Evolutionary conservation across 1,140 invertebrate genomes (phyloP).

Genomic region (Melipona quadrifasciata): DNA sequence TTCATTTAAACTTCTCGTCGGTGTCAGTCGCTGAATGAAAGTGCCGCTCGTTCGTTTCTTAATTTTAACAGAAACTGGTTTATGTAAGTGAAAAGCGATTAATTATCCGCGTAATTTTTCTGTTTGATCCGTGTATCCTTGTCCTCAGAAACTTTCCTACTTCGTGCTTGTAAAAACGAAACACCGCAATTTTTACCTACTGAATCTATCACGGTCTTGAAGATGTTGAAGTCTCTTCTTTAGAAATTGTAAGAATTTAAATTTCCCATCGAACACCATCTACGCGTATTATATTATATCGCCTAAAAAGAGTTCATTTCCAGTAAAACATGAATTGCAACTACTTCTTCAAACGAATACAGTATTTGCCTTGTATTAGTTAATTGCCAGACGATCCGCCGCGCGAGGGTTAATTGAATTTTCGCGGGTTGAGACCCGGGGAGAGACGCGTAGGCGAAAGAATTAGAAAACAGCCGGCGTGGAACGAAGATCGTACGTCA

Average conservation of each 20-base stretch:
- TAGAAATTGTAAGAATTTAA: too few relatives aligned
- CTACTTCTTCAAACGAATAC: too few relatives aligned
- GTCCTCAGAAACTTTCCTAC: neutral
- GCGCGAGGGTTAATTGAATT: constrained; percentile 23
- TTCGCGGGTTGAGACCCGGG: neutral
- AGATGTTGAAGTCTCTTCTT: too few relatives aligned
- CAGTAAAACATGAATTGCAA: too few relatives aligned
- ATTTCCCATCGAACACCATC: too few relatives aligned
- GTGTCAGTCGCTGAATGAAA: constrained; percentile 27
- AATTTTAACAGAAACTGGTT: constrained; percentile 38
- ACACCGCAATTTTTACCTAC: neutral
- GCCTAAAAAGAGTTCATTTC: too few relatives aligned
- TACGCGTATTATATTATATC: neutral
- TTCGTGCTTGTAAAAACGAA: neutral
- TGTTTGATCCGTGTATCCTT: neutral
- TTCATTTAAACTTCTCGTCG: neutral
- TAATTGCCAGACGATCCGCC: too few relatives aligned
- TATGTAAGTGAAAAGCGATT: constrained; percentile 41
- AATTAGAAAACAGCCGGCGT: neutral
- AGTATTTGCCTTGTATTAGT: too few relatives aligned
- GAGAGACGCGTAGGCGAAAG: too few relatives aligned
- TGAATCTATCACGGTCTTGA: too few relatives aligned
- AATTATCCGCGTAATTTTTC: constrained; percentile 31
- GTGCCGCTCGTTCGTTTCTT: constrained; percentile 20
- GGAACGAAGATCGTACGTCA: constrained; percentile 1